Percentiles rank a stretch among this genome's conserved stretches.
Conservation (phyloP, 2,797 vertebrate species). For the Sus cebifrons region DNA sequence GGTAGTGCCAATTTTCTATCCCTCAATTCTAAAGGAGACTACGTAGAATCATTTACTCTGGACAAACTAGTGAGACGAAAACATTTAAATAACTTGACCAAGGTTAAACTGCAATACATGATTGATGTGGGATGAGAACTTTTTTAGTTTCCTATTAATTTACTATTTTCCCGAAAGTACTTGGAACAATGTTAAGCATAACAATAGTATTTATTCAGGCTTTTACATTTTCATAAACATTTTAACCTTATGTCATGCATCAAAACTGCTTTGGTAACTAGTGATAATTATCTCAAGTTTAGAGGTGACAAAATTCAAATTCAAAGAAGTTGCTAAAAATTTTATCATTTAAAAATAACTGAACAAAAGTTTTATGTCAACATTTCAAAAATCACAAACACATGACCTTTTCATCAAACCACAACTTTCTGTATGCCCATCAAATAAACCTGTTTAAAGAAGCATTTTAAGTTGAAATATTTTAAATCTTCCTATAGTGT, state of each 20-base stretch:
- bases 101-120: neutral
- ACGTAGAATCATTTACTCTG: neutral
- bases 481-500: neutral
- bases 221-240: constrained; percentile 19
- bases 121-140: neutral
- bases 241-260: neutral
- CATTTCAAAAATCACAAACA: constrained; percentile 2
- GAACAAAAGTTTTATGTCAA: neutral
- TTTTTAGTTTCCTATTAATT: neutral
- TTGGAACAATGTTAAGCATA: constrained; percentile 25
- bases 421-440: neutral
- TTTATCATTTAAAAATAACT: constrained; percentile 11
- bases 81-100: constrained; percentile 16
- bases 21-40: neutral
- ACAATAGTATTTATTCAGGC: neutral
- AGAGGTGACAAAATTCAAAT: constrained; percentile 52
- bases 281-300: constrained; percentile 24
- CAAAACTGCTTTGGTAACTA: constrained; percentile 6
- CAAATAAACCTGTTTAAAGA: constrained; percentile 18
- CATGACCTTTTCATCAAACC: neutral
- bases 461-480: neutral
- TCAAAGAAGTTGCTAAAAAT: neutral
- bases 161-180: neutral
- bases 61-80: constrained; percentile 38
- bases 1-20: neutral